Conservation (phyloP, 1,140 invertebrate genomes). For the Rhynchophorus ferrugineus region DNA sequence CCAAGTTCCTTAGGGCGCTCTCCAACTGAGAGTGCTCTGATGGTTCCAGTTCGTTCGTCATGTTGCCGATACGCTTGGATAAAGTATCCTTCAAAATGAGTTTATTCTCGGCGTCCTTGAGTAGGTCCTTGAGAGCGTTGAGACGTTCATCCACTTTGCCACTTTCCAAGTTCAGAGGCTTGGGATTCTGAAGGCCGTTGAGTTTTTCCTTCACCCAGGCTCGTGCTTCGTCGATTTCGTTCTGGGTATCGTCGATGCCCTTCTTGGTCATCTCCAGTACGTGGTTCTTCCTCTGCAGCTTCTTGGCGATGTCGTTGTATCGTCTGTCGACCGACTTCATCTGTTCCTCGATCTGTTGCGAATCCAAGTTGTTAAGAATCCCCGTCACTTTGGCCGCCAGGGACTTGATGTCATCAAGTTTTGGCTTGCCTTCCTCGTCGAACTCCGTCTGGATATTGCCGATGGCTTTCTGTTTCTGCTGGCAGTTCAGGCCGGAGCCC, state of each 20-base stretch:
- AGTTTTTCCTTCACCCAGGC: conserved; percentile 75
- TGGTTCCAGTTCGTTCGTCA: conserved; percentile 78
- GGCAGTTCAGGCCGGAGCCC: conserved; percentile 71
- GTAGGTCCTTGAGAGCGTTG: conserved; percentile 59
- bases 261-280: conserved; percentile 72
- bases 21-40: conserved; percentile 67
- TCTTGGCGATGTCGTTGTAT: conserved; percentile 74
- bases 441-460: conserved; percentile 62
- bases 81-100: conserved; percentile 72
- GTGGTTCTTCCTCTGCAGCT: conserved; percentile 74
- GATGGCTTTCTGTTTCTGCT: conserved; percentile 67
- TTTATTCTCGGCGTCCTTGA: conserved; percentile 80
- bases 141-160: conserved; percentile 65
- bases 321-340: conserved; percentile 70
- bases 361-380: conserved; percentile 77
- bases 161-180: conserved; percentile 65
- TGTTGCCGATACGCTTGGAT: conserved; percentile 71
- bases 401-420: conserved; percentile 57
- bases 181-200: conserved; percentile 55
- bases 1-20: conserved; percentile 54
- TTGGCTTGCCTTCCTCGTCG: conserved; percentile 58
- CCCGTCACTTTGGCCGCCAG: conserved; percentile 65
- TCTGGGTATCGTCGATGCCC: conserved; percentile 66
- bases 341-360: conserved; percentile 85
- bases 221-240: conserved; percentile 65